Percentiles rank a stretch among this genome's conserved stretches.
Conservation (phyloP, 1,140 invertebrate species). For the Ceratina calcarata region DNA sequence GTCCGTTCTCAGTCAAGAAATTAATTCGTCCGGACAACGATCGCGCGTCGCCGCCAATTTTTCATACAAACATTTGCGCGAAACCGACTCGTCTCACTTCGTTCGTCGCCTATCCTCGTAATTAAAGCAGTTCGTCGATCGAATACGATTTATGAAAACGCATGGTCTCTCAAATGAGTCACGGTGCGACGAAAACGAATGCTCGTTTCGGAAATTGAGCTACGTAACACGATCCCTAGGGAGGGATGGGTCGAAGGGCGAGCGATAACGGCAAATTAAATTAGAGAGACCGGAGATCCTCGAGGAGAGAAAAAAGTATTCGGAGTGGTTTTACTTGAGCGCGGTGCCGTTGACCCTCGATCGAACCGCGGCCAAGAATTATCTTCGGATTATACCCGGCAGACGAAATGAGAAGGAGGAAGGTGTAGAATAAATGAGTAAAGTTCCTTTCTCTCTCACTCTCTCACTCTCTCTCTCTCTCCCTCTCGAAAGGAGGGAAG, state of each 20-base stretch:
- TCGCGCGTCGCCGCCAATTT: not conserved
- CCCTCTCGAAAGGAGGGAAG: too few relatives aligned
- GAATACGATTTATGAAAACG: not conserved
- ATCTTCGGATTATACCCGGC: conserved; percentile 17
- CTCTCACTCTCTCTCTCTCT: too few relatives aligned
- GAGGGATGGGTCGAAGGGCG: not conserved
- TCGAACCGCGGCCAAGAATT: conserved; percentile 27
- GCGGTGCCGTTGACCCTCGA: conserved; percentile 26
- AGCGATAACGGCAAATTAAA: conserved; percentile 42
- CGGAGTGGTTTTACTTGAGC: not conserved
- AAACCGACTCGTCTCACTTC: too few relatives aligned
- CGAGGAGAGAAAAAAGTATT: not conserved
- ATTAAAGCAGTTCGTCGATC: too few relatives aligned
- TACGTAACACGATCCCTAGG: not conserved
- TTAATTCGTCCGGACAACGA: not conserved
- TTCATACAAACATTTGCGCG: not conserved
- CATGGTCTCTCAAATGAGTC: conserved; percentile 18
- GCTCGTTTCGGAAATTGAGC: conserved; percentile 20
- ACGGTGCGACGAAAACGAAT: not conserved
- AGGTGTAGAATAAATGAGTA: too few relatives aligned
- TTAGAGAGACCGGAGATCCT: conserved; percentile 23
- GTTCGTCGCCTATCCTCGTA: too few relatives aligned
- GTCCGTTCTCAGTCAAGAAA: not conserved
- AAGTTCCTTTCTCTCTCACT: too few relatives aligned
- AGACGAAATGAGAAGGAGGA: not conserved